Evolutionary conservation across 2,888 invertebrate genomes (phyloP).

Genomic region (Campoplex nolae): DNA sequence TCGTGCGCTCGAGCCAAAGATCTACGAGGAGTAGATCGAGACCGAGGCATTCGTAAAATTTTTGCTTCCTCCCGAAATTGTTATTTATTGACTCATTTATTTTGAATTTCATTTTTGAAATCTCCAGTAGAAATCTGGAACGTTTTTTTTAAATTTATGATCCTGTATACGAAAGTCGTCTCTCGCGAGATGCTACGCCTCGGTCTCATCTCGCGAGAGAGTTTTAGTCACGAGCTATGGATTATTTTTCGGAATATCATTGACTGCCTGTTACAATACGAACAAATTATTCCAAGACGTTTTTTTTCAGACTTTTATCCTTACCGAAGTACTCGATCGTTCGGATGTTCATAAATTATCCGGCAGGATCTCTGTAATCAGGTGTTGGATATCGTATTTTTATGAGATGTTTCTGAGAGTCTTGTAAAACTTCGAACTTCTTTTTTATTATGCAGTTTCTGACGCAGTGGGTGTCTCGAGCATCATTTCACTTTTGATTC

Average conservation of each 20-base stretch:
- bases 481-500: not conserved
- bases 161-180: not conserved
- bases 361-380: not conserved
- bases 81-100: not conserved
- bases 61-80: not conserved
- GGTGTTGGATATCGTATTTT: not conserved
- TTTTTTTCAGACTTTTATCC: not conserved
- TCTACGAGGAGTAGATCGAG: not conserved
- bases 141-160: conserved; percentile 11
- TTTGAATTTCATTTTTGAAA: not conserved
- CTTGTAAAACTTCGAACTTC: conserved; percentile 19
- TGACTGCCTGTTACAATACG: not conserved
- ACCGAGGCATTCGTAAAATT: not conserved
- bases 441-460: not conserved
- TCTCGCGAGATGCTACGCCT: not conserved
- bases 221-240: not conserved
- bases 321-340: not conserved
- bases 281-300: not conserved
- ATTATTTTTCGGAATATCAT: not conserved
- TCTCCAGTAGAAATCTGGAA: conserved; percentile 36
- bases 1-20: conserved; percentile 5
- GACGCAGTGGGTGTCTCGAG: not conserved
- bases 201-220: conserved; percentile 7
- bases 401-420: not conserved
- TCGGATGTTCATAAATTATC: not conserved